A percentile compares a stretch with the other conserved stretches of the same genome.
These are phyloP conservation scores for Lasaia peninsularis DNA, from an alignment of 1,140 invertebrate genomes.

Conservation along the genomic window DNA sequence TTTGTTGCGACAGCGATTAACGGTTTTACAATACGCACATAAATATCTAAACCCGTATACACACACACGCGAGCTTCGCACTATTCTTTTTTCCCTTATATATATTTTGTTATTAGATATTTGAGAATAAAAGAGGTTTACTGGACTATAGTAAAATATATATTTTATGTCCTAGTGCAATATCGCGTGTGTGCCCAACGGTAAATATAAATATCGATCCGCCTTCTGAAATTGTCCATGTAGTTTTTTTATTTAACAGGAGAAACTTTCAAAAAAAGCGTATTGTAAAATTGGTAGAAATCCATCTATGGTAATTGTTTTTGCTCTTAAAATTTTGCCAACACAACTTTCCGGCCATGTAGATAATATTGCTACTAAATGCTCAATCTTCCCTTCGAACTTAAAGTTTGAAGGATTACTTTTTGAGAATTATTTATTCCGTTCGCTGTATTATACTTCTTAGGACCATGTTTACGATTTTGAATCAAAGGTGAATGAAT, in stretches of 20 bases:
- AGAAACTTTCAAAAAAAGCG: not conserved
- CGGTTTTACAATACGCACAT: not conserved
- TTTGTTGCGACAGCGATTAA: not conserved
- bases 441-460: not conserved
- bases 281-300: constrained; percentile 7
- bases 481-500: too few species aligned
- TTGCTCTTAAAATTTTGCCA: constrained; percentile 54
- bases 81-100: too few species aligned
- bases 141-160: not conserved
- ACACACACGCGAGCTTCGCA: too few species aligned
- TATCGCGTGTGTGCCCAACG: not conserved
- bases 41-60: too few species aligned
- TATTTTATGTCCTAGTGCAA: too few species aligned
- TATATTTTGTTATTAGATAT: too few species aligned
- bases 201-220: not conserved
- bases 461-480: not conserved
- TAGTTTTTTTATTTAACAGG: not conserved
- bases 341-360: constrained; percentile 57
- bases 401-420: constrained; percentile 15
- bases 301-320: constrained; percentile 32
- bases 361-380: constrained; percentile 37
- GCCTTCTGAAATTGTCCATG: constrained; percentile 15
- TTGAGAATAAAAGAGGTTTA: too few species aligned
- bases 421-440: not conserved
- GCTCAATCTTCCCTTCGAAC: constrained; percentile 37